These are phyloP conservation scores for Octopus bimaculoides DNA, from an alignment of 1,140 invertebrate species.

Conservation along the genomic window DNA sequence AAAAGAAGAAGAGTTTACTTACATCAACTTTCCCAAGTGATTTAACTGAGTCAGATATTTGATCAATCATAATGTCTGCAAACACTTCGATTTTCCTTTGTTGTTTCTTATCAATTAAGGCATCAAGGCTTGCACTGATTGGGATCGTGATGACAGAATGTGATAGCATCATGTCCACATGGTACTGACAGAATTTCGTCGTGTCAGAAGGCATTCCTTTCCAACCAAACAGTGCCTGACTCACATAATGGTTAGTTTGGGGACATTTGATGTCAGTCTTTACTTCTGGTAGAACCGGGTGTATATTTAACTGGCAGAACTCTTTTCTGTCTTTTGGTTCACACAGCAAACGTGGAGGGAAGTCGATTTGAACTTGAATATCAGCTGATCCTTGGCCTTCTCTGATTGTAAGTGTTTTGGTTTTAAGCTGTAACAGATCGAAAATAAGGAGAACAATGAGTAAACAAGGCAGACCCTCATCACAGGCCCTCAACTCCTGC, in stretches of 20 bases:
- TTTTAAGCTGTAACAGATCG: neutral
- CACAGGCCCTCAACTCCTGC: too few species aligned
- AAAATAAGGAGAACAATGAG: neutral
- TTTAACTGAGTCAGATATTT: conserved; percentile 16
- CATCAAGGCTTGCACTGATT: conserved; percentile 30
- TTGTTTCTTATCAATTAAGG: conserved; percentile 33
- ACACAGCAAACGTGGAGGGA: neutral
- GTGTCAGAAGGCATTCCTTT: neutral
- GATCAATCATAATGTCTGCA: conserved; percentile 9
- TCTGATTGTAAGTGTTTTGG: neutral
- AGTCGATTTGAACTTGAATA: neutral
- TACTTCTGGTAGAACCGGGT: neutral
- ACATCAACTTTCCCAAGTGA: conserved; percentile 13
- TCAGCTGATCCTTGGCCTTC: neutral
- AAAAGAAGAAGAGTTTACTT: conserved; percentile 18
- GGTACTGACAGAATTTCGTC: conserved; percentile 17
- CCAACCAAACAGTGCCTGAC: neutral
- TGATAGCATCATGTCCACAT: conserved; percentile 22
- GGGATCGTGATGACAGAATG: conserved; percentile 19
- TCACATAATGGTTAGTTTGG: neutral
- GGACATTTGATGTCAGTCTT: neutral
- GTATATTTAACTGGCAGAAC: neutral
- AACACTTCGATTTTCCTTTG: conserved; percentile 20
- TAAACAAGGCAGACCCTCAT: neutral
- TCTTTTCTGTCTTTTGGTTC: neutral